These are phyloP conservation scores for Leucosticte australis DNA, from an alignment of 2,113 vertebrate species.

Conservation along the genomic window DNA sequence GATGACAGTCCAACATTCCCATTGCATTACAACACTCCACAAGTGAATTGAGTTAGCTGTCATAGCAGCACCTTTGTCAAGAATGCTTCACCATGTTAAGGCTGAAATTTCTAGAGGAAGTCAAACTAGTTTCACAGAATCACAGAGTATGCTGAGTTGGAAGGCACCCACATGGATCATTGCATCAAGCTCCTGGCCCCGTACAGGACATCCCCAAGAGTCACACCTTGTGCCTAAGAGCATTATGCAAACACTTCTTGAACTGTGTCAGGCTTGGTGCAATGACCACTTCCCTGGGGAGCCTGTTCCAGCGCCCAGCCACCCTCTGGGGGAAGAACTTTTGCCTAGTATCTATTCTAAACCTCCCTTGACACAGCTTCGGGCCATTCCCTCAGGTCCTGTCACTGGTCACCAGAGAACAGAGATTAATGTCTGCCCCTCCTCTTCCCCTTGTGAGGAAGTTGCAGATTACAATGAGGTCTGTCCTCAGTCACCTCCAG, in stretches of 20 bases:
- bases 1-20: background rate
- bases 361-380: background rate
- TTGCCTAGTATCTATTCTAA: background rate
- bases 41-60: background rate
- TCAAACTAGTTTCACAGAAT: background rate
- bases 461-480: background rate
- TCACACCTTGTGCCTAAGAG: background rate
- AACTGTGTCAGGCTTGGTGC: background rate
- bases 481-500: background rate
- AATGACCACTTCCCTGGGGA: background rate
- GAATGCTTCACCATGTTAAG: background rate
- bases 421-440: background rate
- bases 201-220: background rate
- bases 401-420: background rate
- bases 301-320: background rate
- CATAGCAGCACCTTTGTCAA: background rate
- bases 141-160: background rate
- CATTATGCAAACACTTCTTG: background rate
- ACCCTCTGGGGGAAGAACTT: background rate
- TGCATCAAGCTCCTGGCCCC: background rate
- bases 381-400: background rate
- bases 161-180: background rate
- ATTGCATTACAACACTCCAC: background rate
- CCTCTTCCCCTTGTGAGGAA: background rate
- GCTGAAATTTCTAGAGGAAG: background rate